A percentile compares a stretch with the other conserved stretches of the same genome.
Evolutionary conservation across 2,797 vertebrate species (phyloP).

Genomic region (Syngnathus rostellatus): DNA sequence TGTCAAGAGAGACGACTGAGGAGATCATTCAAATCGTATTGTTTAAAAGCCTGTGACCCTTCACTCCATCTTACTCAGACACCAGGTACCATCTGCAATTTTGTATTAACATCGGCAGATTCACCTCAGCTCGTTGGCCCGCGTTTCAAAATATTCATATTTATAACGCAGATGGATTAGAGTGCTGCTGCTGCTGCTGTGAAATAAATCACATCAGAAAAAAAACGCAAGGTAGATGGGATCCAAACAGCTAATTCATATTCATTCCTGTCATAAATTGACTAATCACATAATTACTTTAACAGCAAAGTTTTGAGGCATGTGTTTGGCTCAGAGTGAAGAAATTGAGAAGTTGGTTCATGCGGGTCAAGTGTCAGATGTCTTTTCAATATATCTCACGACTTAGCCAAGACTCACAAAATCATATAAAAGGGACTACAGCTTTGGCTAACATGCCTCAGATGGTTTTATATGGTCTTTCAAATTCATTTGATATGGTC

Average conservation of each 20-base stretch:
- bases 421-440: not conserved
- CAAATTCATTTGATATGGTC: no score
- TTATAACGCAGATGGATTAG: conserved; percentile 25
- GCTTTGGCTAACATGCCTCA: conserved; percentile 8
- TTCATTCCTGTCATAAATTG: conserved; percentile 3
- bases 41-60: conserved; percentile 33
- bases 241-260: conserved; percentile 9
- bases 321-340: not conserved
- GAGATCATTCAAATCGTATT: conserved; percentile 36
- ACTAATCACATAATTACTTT: conserved; percentile 11
- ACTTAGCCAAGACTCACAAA: conserved; percentile 19
- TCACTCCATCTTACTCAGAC: conserved; percentile 38
- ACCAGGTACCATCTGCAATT: conserved; percentile 25
- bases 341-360: not conserved
- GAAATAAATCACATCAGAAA: conserved; percentile 23
- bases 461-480: not conserved
- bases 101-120: conserved; percentile 39
- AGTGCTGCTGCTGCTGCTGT: conserved; percentile 9
- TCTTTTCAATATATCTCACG: conserved; percentile 17
- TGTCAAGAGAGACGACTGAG: conserved; percentile 25
- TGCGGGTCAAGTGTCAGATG: conserved; percentile 33
- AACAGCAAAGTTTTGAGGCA: conserved; percentile 20
- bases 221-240: conserved; percentile 7
- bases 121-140: conserved; percentile 12
- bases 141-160: conserved; percentile 27